phyloP scores from a whole-genome alignment of 1,140 invertebrate genomes.

The Alviniconcha marisindica region DNA sequence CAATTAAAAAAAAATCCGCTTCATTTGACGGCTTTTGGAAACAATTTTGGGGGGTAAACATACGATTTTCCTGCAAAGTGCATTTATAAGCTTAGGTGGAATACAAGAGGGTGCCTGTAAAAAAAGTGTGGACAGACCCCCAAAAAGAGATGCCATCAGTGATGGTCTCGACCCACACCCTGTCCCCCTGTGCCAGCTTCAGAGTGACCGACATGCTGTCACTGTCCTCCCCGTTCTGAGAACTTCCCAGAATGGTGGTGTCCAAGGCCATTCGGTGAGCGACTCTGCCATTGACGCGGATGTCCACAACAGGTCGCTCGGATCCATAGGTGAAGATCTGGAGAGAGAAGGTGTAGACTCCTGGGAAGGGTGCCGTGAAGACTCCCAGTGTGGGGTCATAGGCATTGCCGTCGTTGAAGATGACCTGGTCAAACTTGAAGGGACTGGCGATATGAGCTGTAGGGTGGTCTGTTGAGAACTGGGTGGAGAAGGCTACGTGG shows the following conservation, averaged over 20 bases:
- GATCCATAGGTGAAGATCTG: background rate
- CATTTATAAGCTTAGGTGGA: no score
- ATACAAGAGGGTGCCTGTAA: no score
- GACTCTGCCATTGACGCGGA: background rate
- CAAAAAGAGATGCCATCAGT: no score
- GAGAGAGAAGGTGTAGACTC: constrained; percentile 13
- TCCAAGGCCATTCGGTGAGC: background rate
- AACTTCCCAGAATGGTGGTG: background rate
- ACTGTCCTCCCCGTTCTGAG: background rate
- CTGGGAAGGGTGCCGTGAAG: constrained; percentile 11
- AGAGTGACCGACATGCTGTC: background rate
- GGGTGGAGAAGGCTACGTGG: background rate
- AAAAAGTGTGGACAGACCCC: no score
- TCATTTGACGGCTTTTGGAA: no score
- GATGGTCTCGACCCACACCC: constrained; percentile 6
- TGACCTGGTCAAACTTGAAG: constrained; percentile 25
- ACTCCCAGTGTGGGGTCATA: constrained; percentile 26
- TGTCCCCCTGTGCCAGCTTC: background rate
- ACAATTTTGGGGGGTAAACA: no score
- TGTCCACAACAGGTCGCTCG: background rate
- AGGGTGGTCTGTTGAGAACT: background rate
- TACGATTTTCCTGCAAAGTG: no score
- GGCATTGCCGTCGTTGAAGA: constrained; percentile 33
- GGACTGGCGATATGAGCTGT: background rate
- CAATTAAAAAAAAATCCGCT: no score